These are phyloP conservation scores for Fragum fragum DNA, from an alignment of 2,888 invertebrate species.

Conservation along the genomic window DNA sequence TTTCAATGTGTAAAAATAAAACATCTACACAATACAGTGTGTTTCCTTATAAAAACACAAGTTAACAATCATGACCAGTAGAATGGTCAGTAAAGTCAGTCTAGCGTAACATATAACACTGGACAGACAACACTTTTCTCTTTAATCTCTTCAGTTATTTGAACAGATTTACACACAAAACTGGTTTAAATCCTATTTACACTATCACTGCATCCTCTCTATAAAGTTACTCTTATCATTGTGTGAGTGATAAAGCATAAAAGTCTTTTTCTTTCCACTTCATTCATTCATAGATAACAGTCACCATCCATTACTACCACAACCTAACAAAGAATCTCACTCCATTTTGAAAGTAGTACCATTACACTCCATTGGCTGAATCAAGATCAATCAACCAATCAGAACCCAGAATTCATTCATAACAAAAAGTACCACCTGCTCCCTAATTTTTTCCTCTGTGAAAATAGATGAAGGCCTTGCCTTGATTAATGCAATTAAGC, in stretches of 20 bases:
- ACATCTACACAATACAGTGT: conserved; percentile 14
- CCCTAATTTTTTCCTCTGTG: conserved; percentile 44
- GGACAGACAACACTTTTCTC: conserved; percentile 3
- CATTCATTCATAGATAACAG: conserved; percentile 69
- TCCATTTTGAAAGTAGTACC: conserved; percentile 67
- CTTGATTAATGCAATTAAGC: conserved; percentile 62
- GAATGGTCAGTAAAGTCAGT: conserved; percentile 30
- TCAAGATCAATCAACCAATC: conserved; percentile 49
- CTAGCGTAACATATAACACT: conserved; percentile 16
- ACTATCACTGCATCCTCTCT: conserved; percentile 44
- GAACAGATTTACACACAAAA: conserved; percentile 50
- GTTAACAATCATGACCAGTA: not conserved
- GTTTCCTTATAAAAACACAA: conserved; percentile 16
- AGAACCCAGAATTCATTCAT: conserved; percentile 58
- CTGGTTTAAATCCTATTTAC: conserved; percentile 43
- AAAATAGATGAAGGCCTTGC: conserved; percentile 57
- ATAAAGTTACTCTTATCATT: conserved; percentile 48
- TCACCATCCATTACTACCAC: not conserved
- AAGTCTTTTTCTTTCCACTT: conserved; percentile 62
- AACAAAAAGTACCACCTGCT: conserved; percentile 71
- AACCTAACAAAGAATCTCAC: conserved; percentile 61
- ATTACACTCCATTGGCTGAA: conserved; percentile 54
- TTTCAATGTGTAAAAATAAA: conserved; percentile 12
- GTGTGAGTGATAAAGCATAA: conserved; percentile 47
- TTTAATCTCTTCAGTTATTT: conserved; percentile 16